Evolutionary conservation across 2,888 invertebrate genomes (phyloP).

Genomic region (Emmelina monodactyla): DNA sequence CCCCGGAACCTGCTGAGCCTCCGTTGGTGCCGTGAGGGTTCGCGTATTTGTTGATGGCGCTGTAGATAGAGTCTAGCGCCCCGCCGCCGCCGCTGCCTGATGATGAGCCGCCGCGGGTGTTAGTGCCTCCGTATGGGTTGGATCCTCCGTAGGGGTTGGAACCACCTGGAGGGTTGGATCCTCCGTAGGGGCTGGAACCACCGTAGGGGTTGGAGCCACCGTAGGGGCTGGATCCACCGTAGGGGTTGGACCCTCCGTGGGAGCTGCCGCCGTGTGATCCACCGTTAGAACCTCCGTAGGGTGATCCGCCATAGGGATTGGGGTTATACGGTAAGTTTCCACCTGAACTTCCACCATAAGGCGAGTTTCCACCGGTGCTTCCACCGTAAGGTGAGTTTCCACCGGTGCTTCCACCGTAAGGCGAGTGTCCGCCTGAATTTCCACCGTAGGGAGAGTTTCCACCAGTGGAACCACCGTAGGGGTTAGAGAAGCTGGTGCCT

Average conservation of each 20-base stretch:
- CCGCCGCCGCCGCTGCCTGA: slow-evolving; percentile 24
- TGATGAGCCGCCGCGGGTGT: slow-evolving; percentile 17
- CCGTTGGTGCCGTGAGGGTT: slow-evolving; percentile 19
- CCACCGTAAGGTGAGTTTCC: slow-evolving; percentile 22
- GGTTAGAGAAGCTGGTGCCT: slow-evolving; percentile 15
- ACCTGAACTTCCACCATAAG: slow-evolving; percentile 18
- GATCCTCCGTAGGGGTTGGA: slow-evolving; percentile 14
- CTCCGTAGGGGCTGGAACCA: slow-evolving; percentile 18
- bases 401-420: slow-evolving; percentile 20
- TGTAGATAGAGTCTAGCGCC: slow-evolving; percentile 33
- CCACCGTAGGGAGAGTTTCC: slow-evolving; percentile 22
- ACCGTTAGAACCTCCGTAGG: slow-evolving; percentile 17
- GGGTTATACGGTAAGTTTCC: slow-evolving; percentile 16
- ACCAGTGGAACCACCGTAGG: slow-evolving; percentile 20
- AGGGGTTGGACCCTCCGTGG: slow-evolving; percentile 17
- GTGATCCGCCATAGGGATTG: slow-evolving; percentile 17
- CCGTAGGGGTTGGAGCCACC: slow-evolving; percentile 15
- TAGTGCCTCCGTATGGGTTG: slow-evolving; percentile 2
- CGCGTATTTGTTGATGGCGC: slow-evolving; percentile 34
- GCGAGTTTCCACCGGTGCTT: too few species aligned
- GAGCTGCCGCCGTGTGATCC: slow-evolving; percentile 24
- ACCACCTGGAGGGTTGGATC: slow-evolving; percentile 17
- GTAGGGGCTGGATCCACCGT: slow-evolving; percentile 21
- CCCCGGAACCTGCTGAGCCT: slow-evolving; percentile 13
- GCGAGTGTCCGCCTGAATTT: slow-evolving; percentile 21